Base-by-base conservation (phyloP, 1,140 invertebrate genomes). In the Homalodisca vitripennis region DNA sequence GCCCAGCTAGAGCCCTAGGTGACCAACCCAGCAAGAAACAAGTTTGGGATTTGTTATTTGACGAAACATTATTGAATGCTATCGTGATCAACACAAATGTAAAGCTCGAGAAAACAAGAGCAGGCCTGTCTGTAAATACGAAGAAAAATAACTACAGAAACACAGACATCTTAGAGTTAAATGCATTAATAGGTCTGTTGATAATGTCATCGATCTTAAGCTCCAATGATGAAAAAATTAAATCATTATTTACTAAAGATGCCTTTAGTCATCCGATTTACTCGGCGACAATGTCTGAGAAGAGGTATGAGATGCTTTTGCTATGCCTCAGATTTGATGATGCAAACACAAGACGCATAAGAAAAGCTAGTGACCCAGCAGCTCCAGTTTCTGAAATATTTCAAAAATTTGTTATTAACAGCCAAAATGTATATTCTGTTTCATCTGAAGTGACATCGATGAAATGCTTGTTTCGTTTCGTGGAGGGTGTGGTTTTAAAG, bases 391-490 rank as follows among this genome's bases (percentile, higher is more conserved):
- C 53, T 24, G 66, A 74, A 68, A 60, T 78, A 60, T 80, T 78
- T 69, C 70, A 77, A 22, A 76, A 71, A 57, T 78, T 80, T 75
- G 71, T 81, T 32, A 65, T 68, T 22, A 79, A 81, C 73, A 78
- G 73, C 72, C 73, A 77, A 72, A 60, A 72, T 57, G 68, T 66
- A 55, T 80, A 79, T 69, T 67, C 71, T 60, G 62, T 74, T 1
- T 71, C 74, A 17, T 68, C 63, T 55, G 69, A 74, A 63, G 71
- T 74, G 26, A 75, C 51, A 75, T 82, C 31, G 80, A 82, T 74
- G 80, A 82, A 75, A 80, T 79, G 73, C 69, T 82, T 17, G 66
- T 78, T 20, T 64, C 71, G 34, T 82, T 80, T 71, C 60, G 75
- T 51, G 80, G 80, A 24, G 70, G 75, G 27, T 81, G 78, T 66